These are phyloP conservation scores for Tetragnatha versicolor DNA, from an alignment of 1,140 invertebrate species.

Conservation along the genomic window DNA sequence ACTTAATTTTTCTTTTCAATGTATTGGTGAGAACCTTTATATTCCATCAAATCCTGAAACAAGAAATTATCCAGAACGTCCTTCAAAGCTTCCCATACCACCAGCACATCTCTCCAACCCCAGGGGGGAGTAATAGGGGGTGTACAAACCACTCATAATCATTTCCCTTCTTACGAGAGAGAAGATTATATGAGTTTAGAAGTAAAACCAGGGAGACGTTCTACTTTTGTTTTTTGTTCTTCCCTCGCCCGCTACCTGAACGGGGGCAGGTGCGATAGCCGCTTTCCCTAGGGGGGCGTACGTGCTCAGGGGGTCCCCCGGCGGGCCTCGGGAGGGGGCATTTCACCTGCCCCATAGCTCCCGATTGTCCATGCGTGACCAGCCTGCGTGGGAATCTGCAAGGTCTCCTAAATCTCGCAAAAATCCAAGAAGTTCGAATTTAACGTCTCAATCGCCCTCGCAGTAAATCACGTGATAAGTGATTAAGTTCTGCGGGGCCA, in stretches of 20 bases:
- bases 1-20: too few relatives aligned
- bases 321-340: conserved; percentile 6
- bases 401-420: conserved; percentile 28
- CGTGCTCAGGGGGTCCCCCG: background rate
- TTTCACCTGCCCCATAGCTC: conserved; percentile 32
- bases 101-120: too few relatives aligned
- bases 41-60: too few relatives aligned
- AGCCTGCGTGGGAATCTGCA: conserved; percentile 18
- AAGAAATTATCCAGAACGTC: background rate
- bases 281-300: conserved; percentile 24
- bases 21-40: too few relatives aligned
- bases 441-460: conserved; percentile 28
- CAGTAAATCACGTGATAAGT: conserved; percentile 40
- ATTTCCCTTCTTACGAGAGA: too few relatives aligned
- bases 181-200: too few relatives aligned
- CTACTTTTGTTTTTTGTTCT: background rate
- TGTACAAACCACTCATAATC: too few relatives aligned
- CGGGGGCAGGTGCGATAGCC: conserved; percentile 20
- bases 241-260: background rate
- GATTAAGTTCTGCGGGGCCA: conserved; percentile 15
- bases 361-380: conserved; percentile 17
- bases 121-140: too few relatives aligned
- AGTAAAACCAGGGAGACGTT: background rate
- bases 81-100: background rate
- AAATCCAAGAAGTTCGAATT: conserved; percentile 3